Percentiles rank a stretch among this genome's conserved stretches.
Evolutionary conservation across 2,113 vertebrate genomes (phyloP).

Genomic region (Tinamus guttatus): DNA sequence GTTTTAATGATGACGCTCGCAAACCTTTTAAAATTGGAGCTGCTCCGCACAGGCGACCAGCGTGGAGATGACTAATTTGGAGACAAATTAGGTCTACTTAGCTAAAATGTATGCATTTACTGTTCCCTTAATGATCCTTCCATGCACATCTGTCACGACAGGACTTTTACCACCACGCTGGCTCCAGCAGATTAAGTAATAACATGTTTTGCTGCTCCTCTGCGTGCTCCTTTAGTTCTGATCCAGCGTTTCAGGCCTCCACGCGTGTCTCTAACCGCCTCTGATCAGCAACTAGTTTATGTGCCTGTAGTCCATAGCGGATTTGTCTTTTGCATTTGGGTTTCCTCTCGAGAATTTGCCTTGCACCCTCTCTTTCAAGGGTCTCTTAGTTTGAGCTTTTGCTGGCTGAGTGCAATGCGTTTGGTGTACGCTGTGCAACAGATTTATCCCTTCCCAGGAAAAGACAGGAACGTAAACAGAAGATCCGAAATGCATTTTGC

Average conservation of each 20-base stretch:
- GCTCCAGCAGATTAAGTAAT: neutral
- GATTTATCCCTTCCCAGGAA: constrained; percentile 68
- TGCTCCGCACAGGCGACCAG: neutral
- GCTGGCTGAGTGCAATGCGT: neutral
- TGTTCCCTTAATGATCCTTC: constrained; percentile 29
- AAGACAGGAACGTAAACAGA: constrained; percentile 70
- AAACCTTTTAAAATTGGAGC: neutral
- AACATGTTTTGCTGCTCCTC: neutral
- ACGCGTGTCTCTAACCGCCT: neutral
- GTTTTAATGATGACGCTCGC: neutral
- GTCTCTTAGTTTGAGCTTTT: neutral
- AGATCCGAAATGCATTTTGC: constrained; percentile 55
- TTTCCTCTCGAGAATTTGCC: neutral
- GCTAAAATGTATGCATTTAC: neutral
- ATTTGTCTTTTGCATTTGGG: neutral
- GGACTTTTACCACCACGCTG: neutral
- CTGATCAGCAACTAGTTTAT: neutral
- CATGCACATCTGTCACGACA: neutral
- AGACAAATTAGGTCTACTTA: constrained; percentile 32
- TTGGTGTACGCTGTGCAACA: constrained; percentile 25
- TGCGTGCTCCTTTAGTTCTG: neutral
- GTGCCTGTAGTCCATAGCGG: neutral
- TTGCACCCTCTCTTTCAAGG: neutral
- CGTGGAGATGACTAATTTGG: constrained; percentile 4
- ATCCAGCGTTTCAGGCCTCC: neutral